Evolutionary conservation across 35 echinoderm and acorn worm genomes (phyloP).

Genomic region (Ophioderma brevispina): DNA sequence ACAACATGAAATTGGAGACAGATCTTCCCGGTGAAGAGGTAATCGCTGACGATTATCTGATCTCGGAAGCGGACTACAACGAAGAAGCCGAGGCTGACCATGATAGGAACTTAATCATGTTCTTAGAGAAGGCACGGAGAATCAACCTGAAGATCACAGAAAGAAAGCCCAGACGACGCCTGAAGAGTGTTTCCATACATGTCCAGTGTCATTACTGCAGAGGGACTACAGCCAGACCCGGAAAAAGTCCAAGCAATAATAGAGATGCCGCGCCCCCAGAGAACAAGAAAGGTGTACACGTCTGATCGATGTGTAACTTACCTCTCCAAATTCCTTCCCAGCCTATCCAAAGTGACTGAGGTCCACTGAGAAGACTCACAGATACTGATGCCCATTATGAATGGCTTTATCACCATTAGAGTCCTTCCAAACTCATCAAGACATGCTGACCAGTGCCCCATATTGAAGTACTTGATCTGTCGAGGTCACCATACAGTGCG

Average conservation of each 20-base stretch:
- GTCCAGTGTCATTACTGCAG: slow-evolving; percentile 51
- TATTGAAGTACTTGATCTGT: slow-evolving; percentile 50
- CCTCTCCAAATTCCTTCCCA: slow-evolving; percentile 45
- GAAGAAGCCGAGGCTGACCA: slow-evolving; percentile 58
- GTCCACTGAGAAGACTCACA: slow-evolving; percentile 32
- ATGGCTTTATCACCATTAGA: slow-evolving; percentile 36
- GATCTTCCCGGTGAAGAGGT: slow-evolving; percentile 41
- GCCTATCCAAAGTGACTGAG: not conserved
- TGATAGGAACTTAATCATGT: slow-evolving; percentile 51
- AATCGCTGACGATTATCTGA: slow-evolving; percentile 51
- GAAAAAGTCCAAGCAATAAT: slow-evolving; percentile 56
- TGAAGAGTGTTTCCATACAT: slow-evolving; percentile 53
- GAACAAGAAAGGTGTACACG: slow-evolving; percentile 41
- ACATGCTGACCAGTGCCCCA: slow-evolving; percentile 35
- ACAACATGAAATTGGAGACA: slow-evolving; percentile 44
- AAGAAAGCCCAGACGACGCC: slow-evolving; percentile 45
- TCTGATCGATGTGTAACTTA: slow-evolving; percentile 73
- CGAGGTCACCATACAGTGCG: slow-evolving; percentile 36
- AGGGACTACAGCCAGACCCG: slow-evolving; percentile 62
- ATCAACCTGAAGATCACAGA: slow-evolving; percentile 66
- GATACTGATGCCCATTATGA: slow-evolving; percentile 35
- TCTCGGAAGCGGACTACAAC: slow-evolving; percentile 61
- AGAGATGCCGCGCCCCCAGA: slow-evolving; percentile 44
- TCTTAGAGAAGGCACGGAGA: slow-evolving; percentile 54
- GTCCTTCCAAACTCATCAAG: not conserved